Evolutionary conservation across 2,113 vertebrate genomes (phyloP), one percentile per base, ranked within the genome.

Genomic region (Sphaerodactylus townsendi): DNA sequence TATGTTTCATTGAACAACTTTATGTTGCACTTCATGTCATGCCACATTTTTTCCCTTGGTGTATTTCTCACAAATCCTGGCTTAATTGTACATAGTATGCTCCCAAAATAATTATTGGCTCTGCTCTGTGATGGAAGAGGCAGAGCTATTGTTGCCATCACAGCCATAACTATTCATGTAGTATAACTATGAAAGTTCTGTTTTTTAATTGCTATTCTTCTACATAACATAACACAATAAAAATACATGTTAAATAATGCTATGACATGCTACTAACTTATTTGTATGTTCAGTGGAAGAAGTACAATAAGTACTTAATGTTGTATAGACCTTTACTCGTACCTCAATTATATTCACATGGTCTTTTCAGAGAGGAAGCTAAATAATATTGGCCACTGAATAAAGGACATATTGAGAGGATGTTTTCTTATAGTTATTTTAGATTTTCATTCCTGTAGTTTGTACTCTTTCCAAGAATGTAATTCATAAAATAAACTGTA

Each of bases 1-100:
- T 95, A 95, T 92, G 90, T 84, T 85, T 82, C 88, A 86, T 77
- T 92, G 92, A 94, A 89, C 76, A 93, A 92, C 92, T 96, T 95
- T 94, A 92, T 92, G 86, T 90, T 92, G 89, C 93, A 84, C 91
- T 94, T 95, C 83, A 85, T 89, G 88, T 94, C 95, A 91, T 94
- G 94, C 93, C 93, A 88, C 86, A 77, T 94, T 94, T 95, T n/a
- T 94, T 65, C 73, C 79, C 79, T 93, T 87, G 69, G 71, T 89
- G 39, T 48, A 73, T 85, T 93, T 92, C 91, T 92, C 86, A 85
- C 79, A 83, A 88, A 82, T 88, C 86, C 90, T 68, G 87, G 95
- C 93, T 92, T 89, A 93, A 93, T 91, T 94, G 87, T 92, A 88
- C 93, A 89, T 93, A 91, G 84, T 91, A 82, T 71, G 93, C 86